Conservation (phyloP, 2,797 vertebrate genomes). For the Rhadinocentrus ornatus region DNA sequence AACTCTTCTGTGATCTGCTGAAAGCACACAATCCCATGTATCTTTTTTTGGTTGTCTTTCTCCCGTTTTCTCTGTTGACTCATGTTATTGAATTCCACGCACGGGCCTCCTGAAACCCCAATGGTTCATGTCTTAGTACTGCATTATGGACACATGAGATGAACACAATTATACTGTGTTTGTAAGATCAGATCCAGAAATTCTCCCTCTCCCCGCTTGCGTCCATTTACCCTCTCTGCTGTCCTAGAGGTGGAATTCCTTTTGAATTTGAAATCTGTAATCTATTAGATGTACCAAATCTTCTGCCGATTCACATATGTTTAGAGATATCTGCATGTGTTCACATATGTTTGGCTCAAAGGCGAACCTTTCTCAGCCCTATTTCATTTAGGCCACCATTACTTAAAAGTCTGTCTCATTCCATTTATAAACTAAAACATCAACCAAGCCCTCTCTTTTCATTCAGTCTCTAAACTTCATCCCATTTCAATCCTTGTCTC, state of each 20-base stretch:
- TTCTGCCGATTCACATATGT: conserved; percentile 50
- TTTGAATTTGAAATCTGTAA: conserved; percentile 57
- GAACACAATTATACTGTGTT: conserved; percentile 53
- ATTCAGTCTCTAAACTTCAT: conserved; percentile 54
- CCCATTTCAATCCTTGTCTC: conserved; percentile 40
- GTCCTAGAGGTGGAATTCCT: conserved; percentile 53
- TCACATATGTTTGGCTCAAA: conserved; percentile 62
- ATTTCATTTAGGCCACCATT: conserved; percentile 50
- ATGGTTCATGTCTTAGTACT: conserved; percentile 44
- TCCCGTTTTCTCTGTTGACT: conserved; percentile 42
- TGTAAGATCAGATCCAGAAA: conserved; percentile 39
- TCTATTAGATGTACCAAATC: conserved; percentile 55
- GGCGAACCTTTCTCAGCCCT: conserved; percentile 39
- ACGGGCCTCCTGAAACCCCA: conserved; percentile 51
- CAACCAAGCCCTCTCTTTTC: conserved; percentile 53
- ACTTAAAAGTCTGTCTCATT: conserved; percentile 60
- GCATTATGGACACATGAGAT: conserved; percentile 57
- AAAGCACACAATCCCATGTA: conserved; percentile 68
- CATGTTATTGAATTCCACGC: conserved; percentile 61
- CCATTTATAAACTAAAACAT: conserved; percentile 60
- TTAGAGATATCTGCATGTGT: conserved; percentile 47
- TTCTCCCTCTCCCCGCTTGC: conserved; percentile 10
- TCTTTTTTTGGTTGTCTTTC: conserved; percentile 48
- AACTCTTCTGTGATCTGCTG: conserved; percentile 74
- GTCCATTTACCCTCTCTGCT: conserved; percentile 36